Conservation (phyloP, 2,113 vertebrate species). For the Hemiscyllium ocellatum region DNA sequence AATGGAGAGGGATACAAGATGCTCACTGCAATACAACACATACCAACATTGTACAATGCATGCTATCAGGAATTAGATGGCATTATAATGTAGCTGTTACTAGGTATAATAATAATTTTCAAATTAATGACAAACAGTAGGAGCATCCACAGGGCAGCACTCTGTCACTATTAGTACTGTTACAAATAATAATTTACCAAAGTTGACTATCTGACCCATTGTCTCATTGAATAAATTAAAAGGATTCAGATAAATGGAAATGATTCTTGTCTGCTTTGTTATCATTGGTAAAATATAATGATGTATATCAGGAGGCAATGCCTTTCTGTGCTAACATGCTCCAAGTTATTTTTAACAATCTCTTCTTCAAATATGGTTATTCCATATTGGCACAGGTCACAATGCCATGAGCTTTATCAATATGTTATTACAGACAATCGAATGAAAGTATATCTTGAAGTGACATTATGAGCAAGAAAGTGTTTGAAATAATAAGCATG, state of each 20-base stretch:
- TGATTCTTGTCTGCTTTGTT: conserved; percentile 14
- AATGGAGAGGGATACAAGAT: not conserved
- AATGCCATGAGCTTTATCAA: not conserved
- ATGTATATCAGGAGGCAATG: conserved; percentile 51
- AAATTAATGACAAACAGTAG: conserved; percentile 29
- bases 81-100: conserved; percentile 14
- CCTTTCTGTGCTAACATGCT: not conserved
- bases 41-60: not conserved
- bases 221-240: conserved; percentile 28
- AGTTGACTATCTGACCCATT: conserved; percentile 24
- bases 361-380: not conserved
- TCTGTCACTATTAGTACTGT: not conserved
- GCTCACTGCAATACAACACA: not conserved
- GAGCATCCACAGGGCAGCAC: conserved; percentile 18
- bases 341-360: not conserved
- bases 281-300: conserved; percentile 62
- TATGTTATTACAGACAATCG: not conserved
- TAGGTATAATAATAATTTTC: conserved; percentile 33
- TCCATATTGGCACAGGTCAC: not conserved
- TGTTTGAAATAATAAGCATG: not conserved
- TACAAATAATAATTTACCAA: conserved; percentile 31
- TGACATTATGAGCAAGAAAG: not conserved
- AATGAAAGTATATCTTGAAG: not conserved
- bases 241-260: conserved; percentile 24
- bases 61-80: conserved; percentile 19